phyloP scores from a whole-genome alignment of 2,797 vertebrate genomes.

The Sitta carolinensis region DNA sequence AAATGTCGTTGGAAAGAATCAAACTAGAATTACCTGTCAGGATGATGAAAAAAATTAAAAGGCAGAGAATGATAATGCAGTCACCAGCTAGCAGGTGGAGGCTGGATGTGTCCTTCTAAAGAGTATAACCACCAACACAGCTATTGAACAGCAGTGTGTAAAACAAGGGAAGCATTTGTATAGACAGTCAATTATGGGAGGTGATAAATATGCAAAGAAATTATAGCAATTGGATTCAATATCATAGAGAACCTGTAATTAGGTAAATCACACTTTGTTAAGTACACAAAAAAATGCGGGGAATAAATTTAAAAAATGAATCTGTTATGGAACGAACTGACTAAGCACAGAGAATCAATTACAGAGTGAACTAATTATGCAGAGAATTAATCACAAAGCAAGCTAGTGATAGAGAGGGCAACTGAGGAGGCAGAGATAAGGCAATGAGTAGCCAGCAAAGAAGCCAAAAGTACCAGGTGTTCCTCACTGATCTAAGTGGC shows the following conservation, averaged over 20 bases:
- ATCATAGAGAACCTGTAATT: not conserved
- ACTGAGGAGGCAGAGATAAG: not conserved
- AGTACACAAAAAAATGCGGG: not conserved
- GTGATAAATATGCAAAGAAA: not conserved
- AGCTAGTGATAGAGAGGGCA: not conserved
- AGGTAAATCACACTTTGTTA: slow-evolving; percentile 2
- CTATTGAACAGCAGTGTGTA: not conserved
- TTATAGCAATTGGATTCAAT: not conserved
- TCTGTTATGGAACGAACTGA: not conserved
- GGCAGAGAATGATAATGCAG: not conserved
- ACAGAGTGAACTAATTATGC: not conserved
- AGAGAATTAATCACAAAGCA: not conserved
- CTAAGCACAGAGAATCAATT: slow-evolving; percentile 12
- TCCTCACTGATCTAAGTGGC: not conserved
- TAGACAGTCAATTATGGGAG: not conserved
- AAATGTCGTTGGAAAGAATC: not conserved
- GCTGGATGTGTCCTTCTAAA: not conserved
- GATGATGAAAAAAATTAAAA: not conserved
- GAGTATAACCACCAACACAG: not conserved
- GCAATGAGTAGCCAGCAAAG: not conserved
- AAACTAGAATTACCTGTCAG: not conserved
- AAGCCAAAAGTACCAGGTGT: not conserved
- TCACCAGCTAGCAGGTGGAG: not conserved
- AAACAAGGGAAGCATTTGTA: not conserved
- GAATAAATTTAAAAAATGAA: not conserved